Base-by-base conservation (phyloP, 1,140 invertebrate species). In the Piezodorus guildinii region DNA sequence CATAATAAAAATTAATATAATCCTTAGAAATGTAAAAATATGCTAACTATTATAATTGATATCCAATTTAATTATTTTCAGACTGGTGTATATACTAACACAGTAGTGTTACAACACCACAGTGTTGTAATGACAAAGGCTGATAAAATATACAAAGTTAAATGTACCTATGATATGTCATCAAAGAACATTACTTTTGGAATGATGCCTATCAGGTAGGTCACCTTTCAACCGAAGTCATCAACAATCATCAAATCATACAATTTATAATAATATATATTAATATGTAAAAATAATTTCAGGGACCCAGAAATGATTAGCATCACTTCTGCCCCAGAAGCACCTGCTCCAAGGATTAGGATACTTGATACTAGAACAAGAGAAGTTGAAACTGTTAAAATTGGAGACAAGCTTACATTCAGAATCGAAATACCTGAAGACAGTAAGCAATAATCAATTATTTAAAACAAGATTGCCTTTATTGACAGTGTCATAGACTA, bases 51-150 rank as follows among this genome's bases (percentile, higher is more conserved):
- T n/a, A n/a, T n/a, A n/a, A 39, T 39, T 39, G 6, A 39, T 39
- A 6, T 39, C 34, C 6, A 6, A 39, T 12, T 10, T 10, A 6
- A 39, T 10, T 39, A 5, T 15, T 45, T 60, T 39, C 59, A 95
- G 91, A 90, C 85, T 69, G 92, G 92, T 56, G 88, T 94, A 27
- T 96, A 94, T 74, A 91, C 91, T 16, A 96, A 96, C 74, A 95
- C 92, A 0, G 91, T 96, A 17, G 92, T 96, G 2, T 80, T 96
- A 0, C 93, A 96, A 76, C 92, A 95, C 72, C 92, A 96, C 77
- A 94, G 91, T 71, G 91, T 95, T 9, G 92, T 96, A 3, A 94
- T 96, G 89, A 96, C 92, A 14, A 95, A 95, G 77, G 91, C 91
- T 1, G 93, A 96, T 74, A 96, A 96, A 74, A 94, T 95, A 69